Conservation (phyloP, 2,113 vertebrate genomes). For the Aegypius monachus region DNA sequence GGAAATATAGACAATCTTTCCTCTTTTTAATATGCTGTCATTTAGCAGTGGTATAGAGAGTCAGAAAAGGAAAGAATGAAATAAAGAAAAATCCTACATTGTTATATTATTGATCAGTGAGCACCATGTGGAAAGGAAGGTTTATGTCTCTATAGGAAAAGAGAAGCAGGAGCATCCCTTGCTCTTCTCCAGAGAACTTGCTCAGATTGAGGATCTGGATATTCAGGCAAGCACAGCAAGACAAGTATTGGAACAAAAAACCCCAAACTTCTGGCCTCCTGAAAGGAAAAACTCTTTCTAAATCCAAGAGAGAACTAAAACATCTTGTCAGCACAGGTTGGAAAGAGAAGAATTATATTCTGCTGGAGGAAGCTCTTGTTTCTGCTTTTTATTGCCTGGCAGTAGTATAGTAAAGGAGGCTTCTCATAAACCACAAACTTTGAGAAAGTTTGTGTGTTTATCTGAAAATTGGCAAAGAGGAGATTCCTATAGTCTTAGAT, state of each 20-base stretch:
- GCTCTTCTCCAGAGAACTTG: not conserved
- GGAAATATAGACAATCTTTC: not conserved
- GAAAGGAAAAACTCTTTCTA: not conserved
- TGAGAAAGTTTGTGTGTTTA: not conserved
- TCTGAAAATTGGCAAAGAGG: not conserved
- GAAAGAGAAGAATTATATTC: not conserved
- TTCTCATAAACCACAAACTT: not conserved
- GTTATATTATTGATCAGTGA: not conserved
- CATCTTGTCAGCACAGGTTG: not conserved
- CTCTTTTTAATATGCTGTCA: not conserved
- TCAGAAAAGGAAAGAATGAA: not conserved
- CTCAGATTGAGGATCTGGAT: not conserved
- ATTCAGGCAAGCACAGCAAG: not conserved
- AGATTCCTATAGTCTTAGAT: not conserved
- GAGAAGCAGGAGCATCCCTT: not conserved
- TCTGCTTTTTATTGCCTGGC: not conserved
- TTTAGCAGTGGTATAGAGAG: not conserved
- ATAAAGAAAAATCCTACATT: not conserved
- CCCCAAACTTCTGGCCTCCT: not conserved
- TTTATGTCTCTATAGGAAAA: not conserved
- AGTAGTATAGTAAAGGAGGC: not conserved
- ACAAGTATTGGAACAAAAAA: not conserved
- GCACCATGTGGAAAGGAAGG: not conserved
- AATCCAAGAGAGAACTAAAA: not conserved
- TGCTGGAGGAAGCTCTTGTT: not conserved